Evolutionary conservation across 2,113 vertebrate genomes (phyloP).

Genomic region (Orycteropus afer): DNA sequence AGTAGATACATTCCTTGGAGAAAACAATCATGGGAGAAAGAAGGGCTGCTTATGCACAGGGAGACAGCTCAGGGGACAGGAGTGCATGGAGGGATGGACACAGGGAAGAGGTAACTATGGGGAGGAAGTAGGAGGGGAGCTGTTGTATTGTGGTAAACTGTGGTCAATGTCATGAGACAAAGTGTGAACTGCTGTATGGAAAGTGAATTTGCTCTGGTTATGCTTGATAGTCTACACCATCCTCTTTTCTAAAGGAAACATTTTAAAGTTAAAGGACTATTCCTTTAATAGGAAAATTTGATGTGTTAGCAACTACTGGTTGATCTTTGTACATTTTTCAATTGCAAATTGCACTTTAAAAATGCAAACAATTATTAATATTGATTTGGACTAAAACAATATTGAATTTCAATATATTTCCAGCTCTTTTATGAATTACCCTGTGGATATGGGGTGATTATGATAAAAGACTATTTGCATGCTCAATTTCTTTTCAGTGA

Average conservation of each 20-base stretch:
- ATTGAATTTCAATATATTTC: slow-evolving; percentile 90
- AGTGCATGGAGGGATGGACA: too few species aligned
- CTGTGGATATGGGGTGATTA: slow-evolving; percentile 83
- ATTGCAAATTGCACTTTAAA: slow-evolving; percentile 87
- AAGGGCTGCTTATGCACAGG: too few species aligned
- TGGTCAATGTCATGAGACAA: too few species aligned
- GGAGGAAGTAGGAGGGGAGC: too few species aligned
- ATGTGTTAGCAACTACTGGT: slow-evolving; percentile 83
- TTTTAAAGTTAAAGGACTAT: slow-evolving; percentile 80
- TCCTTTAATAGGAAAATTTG: slow-evolving; percentile 85
- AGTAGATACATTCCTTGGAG: too few species aligned
- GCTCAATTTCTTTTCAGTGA: slow-evolving; percentile 87
- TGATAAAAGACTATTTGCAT: slow-evolving; percentile 87
- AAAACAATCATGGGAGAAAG: too few species aligned
- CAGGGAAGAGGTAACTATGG: too few species aligned
- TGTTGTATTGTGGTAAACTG: too few species aligned
- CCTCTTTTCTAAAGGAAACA: slow-evolving; percentile 72
- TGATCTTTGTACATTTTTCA: slow-evolving; percentile 86
- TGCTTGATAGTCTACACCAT: slow-evolving; percentile 81
- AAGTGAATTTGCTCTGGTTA: too few species aligned
- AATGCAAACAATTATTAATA: slow-evolving; percentile 92
- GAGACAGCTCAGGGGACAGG: too few species aligned
- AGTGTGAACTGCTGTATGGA: too few species aligned
- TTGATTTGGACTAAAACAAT: slow-evolving; percentile 90
- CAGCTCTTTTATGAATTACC: slow-evolving; percentile 88